These are phyloP conservation scores for Bicyclus anynana DNA, from an alignment of 1,140 invertebrate genomes.

Conservation along the genomic window DNA sequence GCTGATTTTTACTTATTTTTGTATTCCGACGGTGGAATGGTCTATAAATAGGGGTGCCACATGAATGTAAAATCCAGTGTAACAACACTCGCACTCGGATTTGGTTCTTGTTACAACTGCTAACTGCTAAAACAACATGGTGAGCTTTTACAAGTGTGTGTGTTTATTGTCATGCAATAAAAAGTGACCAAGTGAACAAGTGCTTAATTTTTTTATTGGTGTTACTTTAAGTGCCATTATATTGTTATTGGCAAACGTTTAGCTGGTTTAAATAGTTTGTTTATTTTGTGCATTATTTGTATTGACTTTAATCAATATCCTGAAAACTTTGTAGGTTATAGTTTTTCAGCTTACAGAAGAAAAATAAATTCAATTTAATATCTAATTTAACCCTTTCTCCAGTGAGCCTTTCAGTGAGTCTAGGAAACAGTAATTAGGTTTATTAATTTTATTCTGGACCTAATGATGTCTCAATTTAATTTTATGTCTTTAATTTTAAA, in stretches of 20 bases:
- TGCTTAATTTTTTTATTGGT: slow-evolving; percentile 6
- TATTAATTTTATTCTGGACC: too few relatives aligned
- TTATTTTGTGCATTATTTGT: too few relatives aligned
- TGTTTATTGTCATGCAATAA: slow-evolving; percentile 14
- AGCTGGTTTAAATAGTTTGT: not conserved
- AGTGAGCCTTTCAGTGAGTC: too few relatives aligned
- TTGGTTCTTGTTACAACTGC: slow-evolving; percentile 71
- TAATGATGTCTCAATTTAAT: too few relatives aligned
- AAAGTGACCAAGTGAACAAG: slow-evolving; percentile 27
- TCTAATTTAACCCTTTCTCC: too few relatives aligned
- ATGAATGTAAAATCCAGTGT: slow-evolving; percentile 64
- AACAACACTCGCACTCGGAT: slow-evolving; percentile 74
- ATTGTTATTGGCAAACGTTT: not conserved
- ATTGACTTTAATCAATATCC: too few relatives aligned
- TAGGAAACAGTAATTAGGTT: too few relatives aligned
- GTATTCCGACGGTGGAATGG: slow-evolving; percentile 57
- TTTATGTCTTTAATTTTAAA: too few relatives aligned
- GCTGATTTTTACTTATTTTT: slow-evolving; percentile 69
- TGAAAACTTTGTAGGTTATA: too few relatives aligned
- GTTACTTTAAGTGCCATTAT: not conserved
- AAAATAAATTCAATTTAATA: too few relatives aligned
- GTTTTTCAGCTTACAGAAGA: too few relatives aligned
- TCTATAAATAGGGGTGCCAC: slow-evolving; percentile 73
- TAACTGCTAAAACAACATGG: slow-evolving; percentile 59
- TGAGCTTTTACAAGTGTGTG: slow-evolving; percentile 43